phyloP scores from a whole-genome alignment of 2,888 invertebrate species.

The Lottia scabra region DNA sequence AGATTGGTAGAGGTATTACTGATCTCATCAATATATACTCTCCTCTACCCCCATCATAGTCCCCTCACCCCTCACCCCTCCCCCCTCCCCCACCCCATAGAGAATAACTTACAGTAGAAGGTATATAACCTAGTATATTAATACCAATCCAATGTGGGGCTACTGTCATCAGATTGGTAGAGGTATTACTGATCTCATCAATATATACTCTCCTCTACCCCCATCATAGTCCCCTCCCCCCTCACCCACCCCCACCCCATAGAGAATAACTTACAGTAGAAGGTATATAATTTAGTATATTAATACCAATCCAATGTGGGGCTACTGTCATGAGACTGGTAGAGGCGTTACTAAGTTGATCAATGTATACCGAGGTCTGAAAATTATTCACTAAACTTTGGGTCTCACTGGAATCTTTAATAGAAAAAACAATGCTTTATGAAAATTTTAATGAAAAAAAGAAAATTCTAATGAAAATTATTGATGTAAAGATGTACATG shows the following conservation, averaged over 20 bases:
- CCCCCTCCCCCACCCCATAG: too few species aligned
- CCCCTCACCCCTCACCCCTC: too few species aligned
- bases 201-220: not conserved
- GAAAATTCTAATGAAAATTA: too few species aligned
- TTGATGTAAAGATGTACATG: too few species aligned
- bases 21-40: not conserved
- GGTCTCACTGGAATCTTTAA: slow-evolving; percentile 7
- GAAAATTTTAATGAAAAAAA: too few species aligned
- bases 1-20: too few species aligned
- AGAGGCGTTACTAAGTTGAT: not conserved
- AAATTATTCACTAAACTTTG: not conserved
- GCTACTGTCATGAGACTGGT: slow-evolving; percentile 17
- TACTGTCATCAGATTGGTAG: slow-evolving; percentile 14
- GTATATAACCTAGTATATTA: slow-evolving; percentile 13
- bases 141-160: slow-evolving; percentile 29
- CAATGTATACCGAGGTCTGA: not conserved
- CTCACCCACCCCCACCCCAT: too few species aligned
- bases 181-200: not conserved
- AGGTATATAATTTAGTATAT: slow-evolving; percentile 12
- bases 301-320: slow-evolving; percentile 29
- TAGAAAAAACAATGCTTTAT: not conserved
- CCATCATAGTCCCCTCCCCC: too few species aligned
- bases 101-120: slow-evolving; percentile 2
- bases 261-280: not conserved
- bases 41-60: too few species aligned